A percentile compares a stretch with the other conserved stretches of the same genome.
These are phyloP conservation scores for Zosterops japonicus DNA, from an alignment of 2,113 vertebrate genomes.

Conservation along the genomic window DNA sequence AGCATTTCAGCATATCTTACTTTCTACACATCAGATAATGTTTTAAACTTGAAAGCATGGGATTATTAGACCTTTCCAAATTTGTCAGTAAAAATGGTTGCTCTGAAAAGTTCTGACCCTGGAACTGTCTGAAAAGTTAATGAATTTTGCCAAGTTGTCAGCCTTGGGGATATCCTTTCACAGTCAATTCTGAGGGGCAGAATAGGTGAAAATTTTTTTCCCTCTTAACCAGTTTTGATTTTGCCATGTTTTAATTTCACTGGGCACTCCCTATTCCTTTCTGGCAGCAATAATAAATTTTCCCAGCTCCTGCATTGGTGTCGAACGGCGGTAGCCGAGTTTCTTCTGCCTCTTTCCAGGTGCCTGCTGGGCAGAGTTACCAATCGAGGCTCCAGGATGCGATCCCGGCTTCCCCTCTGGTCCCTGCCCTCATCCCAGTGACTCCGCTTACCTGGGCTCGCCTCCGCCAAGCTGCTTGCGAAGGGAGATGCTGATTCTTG, in stretches of 20 bases:
- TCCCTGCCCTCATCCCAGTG: background rate
- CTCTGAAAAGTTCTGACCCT: background rate
- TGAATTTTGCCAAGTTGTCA: background rate
- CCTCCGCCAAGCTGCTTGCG: background rate
- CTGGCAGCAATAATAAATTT: background rate
- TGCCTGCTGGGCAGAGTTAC: background rate
- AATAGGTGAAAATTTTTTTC: background rate
- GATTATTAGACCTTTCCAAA: background rate
- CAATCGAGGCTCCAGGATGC: background rate
- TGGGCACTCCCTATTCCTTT: background rate
- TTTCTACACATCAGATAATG: background rate
- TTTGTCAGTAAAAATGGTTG: background rate
- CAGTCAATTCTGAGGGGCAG: background rate
- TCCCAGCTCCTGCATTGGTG: background rate
- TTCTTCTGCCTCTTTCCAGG: background rate
- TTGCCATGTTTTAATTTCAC: background rate
- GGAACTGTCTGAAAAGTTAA: background rate
- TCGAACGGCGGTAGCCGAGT: accelerated
- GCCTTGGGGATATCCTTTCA: background rate
- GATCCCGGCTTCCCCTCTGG: background rate
- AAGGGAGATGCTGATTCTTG: background rate
- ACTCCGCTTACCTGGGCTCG: background rate
- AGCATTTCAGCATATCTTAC: background rate
- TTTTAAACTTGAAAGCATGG: background rate
- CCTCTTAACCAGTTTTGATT: background rate